Evolutionary conservation across 2,113 vertebrate species (phyloP).

Genomic region (Marmota flaviventris): DNA sequence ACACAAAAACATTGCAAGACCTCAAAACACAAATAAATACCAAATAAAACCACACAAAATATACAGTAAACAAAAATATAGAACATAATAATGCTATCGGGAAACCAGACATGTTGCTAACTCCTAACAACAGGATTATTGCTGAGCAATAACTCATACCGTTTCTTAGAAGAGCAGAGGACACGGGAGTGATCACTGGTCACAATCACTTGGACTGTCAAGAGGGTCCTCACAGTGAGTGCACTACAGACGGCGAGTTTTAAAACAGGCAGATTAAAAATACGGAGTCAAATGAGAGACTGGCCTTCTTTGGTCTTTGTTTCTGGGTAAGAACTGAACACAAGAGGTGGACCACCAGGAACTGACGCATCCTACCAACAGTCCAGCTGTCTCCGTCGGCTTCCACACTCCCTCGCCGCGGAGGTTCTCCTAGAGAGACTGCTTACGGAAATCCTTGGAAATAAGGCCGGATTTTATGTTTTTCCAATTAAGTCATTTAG

Average conservation of each 20-base stretch:
- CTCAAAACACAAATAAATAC: slow-evolving; percentile 93
- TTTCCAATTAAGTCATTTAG: slow-evolving; percentile 80
- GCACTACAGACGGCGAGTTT: slow-evolving; percentile 74
- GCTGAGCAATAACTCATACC: slow-evolving; percentile 88
- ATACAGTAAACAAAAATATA: slow-evolving; percentile 88
- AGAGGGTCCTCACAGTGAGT: slow-evolving; percentile 85
- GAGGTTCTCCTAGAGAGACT: slow-evolving; percentile 79
- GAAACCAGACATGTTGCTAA: slow-evolving; percentile 86
- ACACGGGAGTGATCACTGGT: slow-evolving; percentile 86
- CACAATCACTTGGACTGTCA: slow-evolving; percentile 88
- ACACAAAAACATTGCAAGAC: slow-evolving; percentile 91
- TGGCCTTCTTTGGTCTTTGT: slow-evolving; percentile 93
- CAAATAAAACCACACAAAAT: slow-evolving; percentile 87
- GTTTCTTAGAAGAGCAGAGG: slow-evolving; percentile 85
- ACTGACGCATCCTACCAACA: slow-evolving; percentile 76
- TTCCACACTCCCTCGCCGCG: slow-evolving; percentile 76
- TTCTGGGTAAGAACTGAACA: slow-evolving; percentile 88
- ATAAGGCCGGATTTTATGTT: slow-evolving; percentile 78
- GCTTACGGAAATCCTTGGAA: slow-evolving; percentile 86
- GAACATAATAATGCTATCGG: slow-evolving; percentile 88
- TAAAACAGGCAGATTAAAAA: slow-evolving; percentile 88
- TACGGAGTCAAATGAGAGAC: slow-evolving; percentile 87
- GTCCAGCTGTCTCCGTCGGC: slow-evolving; percentile 66
- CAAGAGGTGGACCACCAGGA: slow-evolving; percentile 84
- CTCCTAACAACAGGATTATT: slow-evolving; percentile 87